Evolutionary conservation across 2,888 invertebrate species (phyloP).

Genomic region (Thereva nobilitata): DNA sequence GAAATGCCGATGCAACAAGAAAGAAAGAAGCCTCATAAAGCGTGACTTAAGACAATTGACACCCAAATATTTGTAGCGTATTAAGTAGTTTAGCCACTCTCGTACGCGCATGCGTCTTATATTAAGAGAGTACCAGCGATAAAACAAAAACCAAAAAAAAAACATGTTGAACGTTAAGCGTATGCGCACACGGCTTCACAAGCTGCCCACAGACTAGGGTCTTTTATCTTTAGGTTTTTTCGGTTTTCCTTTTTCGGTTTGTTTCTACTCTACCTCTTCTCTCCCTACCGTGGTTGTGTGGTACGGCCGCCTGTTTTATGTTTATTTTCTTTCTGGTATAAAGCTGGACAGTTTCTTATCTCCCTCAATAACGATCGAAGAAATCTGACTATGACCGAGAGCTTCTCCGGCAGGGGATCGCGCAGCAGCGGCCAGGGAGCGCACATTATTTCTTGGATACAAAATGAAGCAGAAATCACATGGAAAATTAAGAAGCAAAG

Average conservation of each 20-base stretch:
- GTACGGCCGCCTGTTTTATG: too few species aligned
- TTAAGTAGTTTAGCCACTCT: conserved; percentile 24
- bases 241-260: background rate
- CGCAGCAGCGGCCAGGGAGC: conserved; percentile 6
- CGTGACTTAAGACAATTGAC: conserved; percentile 17
- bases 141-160: too few species aligned
- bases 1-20: too few species aligned
- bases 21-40: conserved; percentile 5
- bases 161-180: background rate
- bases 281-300: background rate
- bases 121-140: background rate
- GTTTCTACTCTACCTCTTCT: background rate
- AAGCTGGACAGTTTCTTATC: conserved; percentile 17
- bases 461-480: background rate
- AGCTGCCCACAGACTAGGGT: too few species aligned
- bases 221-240: too few species aligned
- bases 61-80: conserved; percentile 32
- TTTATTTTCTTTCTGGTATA: too few species aligned
- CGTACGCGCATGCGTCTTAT: conserved; percentile 10
- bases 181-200: background rate
- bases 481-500: too few species aligned
- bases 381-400: conserved; percentile 6
- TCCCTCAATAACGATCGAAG: conserved; percentile 1
- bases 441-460: conserved; percentile 14
- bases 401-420: conserved; percentile 3